Evolutionary conservation across 2,797 vertebrate genomes (phyloP).

Genomic region (Carcharodon carcharias): DNA sequence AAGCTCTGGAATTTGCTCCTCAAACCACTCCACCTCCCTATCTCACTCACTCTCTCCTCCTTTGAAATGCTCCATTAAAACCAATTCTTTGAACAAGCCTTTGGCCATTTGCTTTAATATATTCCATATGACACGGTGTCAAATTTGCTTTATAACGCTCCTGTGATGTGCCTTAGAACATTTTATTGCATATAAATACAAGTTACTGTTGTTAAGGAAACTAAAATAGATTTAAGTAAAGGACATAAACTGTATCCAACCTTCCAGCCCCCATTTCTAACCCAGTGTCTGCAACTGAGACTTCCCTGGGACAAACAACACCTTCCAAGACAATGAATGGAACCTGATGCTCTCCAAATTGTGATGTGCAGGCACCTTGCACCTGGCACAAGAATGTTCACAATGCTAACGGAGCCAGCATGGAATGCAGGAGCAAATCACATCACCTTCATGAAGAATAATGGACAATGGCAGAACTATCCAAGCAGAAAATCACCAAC

Average conservation of each 20-base stretch:
- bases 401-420: not conserved
- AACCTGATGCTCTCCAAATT: not conserved
- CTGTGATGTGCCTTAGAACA: too few species aligned
- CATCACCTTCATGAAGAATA: not conserved
- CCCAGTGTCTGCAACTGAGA: not conserved
- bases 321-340: not conserved
- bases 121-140: too few species aligned
- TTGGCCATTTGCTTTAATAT: too few species aligned
- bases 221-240: not conserved
- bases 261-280: not conserved
- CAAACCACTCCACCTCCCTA: too few species aligned
- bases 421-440: not conserved
- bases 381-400: too few species aligned
- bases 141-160: too few species aligned
- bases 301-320: not conserved
- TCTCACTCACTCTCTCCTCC: too few species aligned
- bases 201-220: not conserved
- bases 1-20: too few species aligned
- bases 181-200: not conserved
- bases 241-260: not conserved
- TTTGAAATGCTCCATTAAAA: too few species aligned
- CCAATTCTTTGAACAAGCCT: too few species aligned
- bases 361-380: not conserved
- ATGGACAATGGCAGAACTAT: not conserved
- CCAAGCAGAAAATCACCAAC: constrained; percentile 5